Percentiles rank a stretch among this genome's conserved stretches.
phyloP scores from a whole-genome alignment of 2,888 invertebrate species.

The Osedax fenrisi region DNA sequence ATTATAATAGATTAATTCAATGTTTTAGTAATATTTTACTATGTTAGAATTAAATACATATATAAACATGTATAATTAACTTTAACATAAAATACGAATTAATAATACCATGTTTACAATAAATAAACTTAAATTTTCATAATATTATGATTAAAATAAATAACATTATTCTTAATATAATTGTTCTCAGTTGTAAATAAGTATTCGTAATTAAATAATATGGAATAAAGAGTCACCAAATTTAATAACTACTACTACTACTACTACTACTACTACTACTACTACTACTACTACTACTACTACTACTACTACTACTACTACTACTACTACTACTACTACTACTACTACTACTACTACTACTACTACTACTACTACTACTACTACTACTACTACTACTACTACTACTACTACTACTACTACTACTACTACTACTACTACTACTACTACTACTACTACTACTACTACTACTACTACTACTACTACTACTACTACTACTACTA shows the following conservation, averaged over 20 bases:
- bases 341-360: slow-evolving; percentile 17
- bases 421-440: slow-evolving; percentile 2
- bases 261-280: slow-evolving; percentile 25
- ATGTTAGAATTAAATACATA: no score
- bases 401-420: slow-evolving; percentile 2
- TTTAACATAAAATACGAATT: no score
- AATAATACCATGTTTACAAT: no score
- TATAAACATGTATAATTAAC: no score
- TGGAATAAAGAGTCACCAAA: no score
- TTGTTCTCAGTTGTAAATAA: no score
- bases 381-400: slow-evolving; percentile 9
- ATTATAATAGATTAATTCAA: no score
- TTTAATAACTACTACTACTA: slow-evolving; percentile 19
- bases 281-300: slow-evolving; percentile 25
- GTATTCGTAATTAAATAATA: no score
- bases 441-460: slow-evolving; percentile 22
- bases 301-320: slow-evolving; percentile 24
- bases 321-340: slow-evolving; percentile 15
- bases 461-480: slow-evolving; percentile 24
- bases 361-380: slow-evolving; percentile 19
- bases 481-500: slow-evolving; percentile 25
- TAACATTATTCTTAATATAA: no score
- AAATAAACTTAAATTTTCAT: no score
- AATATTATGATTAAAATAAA: no score
- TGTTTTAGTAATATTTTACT: no score